Percentiles rank a stretch among this genome's conserved stretches.
phyloP scores from a whole-genome alignment of 2,113 vertebrate genomes.

The human (Homo sapiens) region GRCh38 chr13:30134001-30134500 shows the following conservation, averaged over 20 bases:
- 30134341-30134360: not conserved
- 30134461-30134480: no score
- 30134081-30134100: not conserved
- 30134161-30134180: not conserved
- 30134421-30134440: accelerated
- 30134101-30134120: slow-evolving; percentile 36
- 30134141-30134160: not conserved
- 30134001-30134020: not conserved
- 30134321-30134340: not conserved
- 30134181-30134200: accelerated
- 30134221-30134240: accelerated
- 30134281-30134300: not conserved
- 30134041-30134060: slow-evolving; percentile 51
- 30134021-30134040: not conserved
- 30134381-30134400: not conserved
- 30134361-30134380: not conserved
- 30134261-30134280: not conserved
- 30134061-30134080: slow-evolving; percentile 66
- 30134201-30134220: not conserved
- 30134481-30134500: not conserved
- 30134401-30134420: not conserved
- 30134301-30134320: no score
- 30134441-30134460: not conserved
- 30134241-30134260: not conserved
- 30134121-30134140: not conserved